Evolutionary conservation across 2,888 invertebrate species (phyloP).

Genomic region (Tortrix viridana): DNA sequence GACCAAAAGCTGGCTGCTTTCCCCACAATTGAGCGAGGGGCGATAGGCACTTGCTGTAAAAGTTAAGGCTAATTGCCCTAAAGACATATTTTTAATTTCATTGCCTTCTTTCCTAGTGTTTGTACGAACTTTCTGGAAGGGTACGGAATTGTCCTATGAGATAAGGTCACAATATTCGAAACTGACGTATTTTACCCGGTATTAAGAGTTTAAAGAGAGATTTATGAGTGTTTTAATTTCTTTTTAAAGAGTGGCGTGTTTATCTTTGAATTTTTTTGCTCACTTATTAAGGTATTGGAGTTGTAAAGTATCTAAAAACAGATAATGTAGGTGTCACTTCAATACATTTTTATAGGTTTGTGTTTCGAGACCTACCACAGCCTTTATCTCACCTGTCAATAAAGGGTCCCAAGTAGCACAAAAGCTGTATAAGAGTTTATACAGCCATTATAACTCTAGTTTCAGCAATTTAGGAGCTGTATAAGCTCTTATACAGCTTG

Average conservation of each 20-base stretch:
- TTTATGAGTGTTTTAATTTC: slow-evolving; percentile 32
- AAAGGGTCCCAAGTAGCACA: too few species aligned
- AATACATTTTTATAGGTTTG: too few species aligned
- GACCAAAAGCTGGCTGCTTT: slow-evolving; percentile 69
- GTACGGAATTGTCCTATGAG: slow-evolving; percentile 81
- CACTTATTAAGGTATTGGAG: background rate
- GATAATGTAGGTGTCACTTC: too few species aligned
- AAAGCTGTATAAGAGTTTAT: too few species aligned
- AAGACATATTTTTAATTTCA: slow-evolving; percentile 86
- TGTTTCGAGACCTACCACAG: too few species aligned
- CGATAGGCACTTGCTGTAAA: slow-evolving; percentile 82
- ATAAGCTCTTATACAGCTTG: too few species aligned
- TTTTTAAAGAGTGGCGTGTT: slow-evolving; percentile 21
- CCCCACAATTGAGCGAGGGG: slow-evolving; percentile 81
- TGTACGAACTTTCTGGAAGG: slow-evolving; percentile 76
- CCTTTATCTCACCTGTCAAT: too few species aligned
- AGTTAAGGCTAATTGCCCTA: slow-evolving; percentile 85
- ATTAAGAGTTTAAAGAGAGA: slow-evolving; percentile 47
- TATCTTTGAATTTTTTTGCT: slow-evolving; percentile 6
- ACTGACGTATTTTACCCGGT: slow-evolving; percentile 76
- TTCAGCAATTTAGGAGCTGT: too few species aligned
- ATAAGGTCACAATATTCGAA: slow-evolving; percentile 80
- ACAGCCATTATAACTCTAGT: too few species aligned
- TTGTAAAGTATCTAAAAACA: too few species aligned
- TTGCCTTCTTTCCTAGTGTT: slow-evolving; percentile 81